phyloP scores from a whole-genome alignment of 2,113 vertebrate genomes.

The Promerops cafer region DNA sequence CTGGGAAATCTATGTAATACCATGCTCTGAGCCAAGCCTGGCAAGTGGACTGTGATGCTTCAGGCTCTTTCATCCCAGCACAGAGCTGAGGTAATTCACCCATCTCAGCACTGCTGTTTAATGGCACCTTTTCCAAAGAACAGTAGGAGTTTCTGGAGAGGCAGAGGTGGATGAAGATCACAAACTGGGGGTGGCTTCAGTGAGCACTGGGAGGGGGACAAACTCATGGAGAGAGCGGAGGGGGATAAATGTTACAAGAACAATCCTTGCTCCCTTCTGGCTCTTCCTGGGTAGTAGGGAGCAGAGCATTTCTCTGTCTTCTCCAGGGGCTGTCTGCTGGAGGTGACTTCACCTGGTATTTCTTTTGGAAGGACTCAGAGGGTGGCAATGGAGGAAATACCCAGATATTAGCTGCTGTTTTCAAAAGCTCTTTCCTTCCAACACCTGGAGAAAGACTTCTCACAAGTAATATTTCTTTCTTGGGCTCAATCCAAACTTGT shows the following conservation, averaged over 20 bases:
- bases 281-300: background rate
- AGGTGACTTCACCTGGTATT: background rate
- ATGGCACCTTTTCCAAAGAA: background rate
- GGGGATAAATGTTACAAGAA: background rate
- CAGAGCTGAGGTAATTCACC: background rate
- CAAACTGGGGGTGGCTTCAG: background rate
- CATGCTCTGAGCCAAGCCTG: background rate
- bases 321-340: background rate
- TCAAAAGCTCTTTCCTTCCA: background rate
- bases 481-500: background rate
- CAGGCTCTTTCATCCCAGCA: background rate
- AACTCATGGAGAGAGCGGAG: background rate
- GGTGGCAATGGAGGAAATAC: background rate
- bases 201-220: background rate
- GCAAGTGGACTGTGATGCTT: background rate
- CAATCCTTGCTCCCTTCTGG: background rate
- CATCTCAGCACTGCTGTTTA: background rate
- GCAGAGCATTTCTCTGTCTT: background rate
- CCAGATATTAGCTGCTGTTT: background rate
- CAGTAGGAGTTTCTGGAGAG: background rate
- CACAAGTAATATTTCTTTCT: background rate
- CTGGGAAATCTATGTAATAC: background rate
- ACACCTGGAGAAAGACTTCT: background rate
- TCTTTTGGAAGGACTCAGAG: background rate
- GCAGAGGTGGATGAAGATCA: background rate